Evolutionary conservation across 1,140 invertebrate species (phyloP).

Genomic region (Polyergus mexicanus): DNA sequence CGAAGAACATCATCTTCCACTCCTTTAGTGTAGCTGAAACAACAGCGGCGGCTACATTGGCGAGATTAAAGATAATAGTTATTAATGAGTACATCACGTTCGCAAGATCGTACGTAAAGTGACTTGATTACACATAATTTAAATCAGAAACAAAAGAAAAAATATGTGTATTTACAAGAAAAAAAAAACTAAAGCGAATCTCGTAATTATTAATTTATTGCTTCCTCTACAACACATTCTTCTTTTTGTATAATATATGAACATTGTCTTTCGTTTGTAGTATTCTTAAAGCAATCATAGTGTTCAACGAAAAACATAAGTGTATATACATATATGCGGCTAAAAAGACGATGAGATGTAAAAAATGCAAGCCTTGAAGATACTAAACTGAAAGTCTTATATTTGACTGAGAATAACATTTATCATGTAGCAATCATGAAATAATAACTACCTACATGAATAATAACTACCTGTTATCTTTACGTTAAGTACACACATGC

Average conservation of each 20-base stretch:
- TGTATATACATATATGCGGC: not conserved
- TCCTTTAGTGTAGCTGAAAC: slow-evolving; percentile 86
- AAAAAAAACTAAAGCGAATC: not conserved
- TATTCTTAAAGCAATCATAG: not conserved
- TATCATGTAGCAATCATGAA: slow-evolving; percentile 1
- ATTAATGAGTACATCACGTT: not conserved
- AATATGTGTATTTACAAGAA: not conserved
- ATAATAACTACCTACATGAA: slow-evolving; percentile 48
- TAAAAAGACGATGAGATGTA: not conserved
- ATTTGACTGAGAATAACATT: not conserved
- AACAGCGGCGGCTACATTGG: not conserved
- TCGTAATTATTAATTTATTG: not conserved
- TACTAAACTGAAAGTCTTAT: slow-evolving; percentile 45
- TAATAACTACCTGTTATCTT: slow-evolving; percentile 47
- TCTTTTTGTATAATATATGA: not conserved
- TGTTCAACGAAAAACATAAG: not conserved
- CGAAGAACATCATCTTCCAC: slow-evolving; percentile 88
- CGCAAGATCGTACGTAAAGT: not conserved
- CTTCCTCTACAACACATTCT: not conserved
- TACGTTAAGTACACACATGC: slow-evolving; percentile 50
- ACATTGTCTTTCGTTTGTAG: not conserved
- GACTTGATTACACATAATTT: not conserved
- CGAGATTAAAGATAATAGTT: not conserved
- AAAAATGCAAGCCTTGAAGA: not conserved
- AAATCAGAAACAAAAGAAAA: not conserved